phyloP scores from a whole-genome alignment of 2,888 invertebrate genomes.

The Laspeyria flexula region DNA sequence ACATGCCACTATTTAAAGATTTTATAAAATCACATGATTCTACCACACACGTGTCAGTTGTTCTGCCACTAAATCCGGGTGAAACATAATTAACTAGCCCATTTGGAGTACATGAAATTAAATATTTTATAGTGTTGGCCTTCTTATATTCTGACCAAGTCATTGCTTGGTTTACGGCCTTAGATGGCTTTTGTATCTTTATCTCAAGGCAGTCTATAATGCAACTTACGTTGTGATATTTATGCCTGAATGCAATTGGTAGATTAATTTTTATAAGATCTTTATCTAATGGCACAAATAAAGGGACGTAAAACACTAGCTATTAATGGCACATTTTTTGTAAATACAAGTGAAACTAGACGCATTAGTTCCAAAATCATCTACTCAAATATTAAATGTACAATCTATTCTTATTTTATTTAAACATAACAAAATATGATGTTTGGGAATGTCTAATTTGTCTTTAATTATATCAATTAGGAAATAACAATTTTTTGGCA shows the following conservation, averaged over 20 bases:
- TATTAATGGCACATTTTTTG: too few relatives aligned
- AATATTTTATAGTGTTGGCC: constrained; percentile 45
- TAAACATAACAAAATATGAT: too few relatives aligned
- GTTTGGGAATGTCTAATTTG: too few relatives aligned
- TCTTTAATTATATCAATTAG: too few relatives aligned
- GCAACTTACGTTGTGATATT: constrained; percentile 44
- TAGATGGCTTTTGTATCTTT: constrained; percentile 57
- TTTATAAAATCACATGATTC: constrained; percentile 16
- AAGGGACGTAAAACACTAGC: too few relatives aligned
- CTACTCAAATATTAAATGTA: too few relatives aligned
- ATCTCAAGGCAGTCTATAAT: constrained; percentile 63
- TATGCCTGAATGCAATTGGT: constrained; percentile 46
- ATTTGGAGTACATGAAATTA: constrained; percentile 46
- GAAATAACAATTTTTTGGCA: too few relatives aligned
- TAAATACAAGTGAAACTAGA: too few relatives aligned
- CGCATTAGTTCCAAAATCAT: too few relatives aligned
- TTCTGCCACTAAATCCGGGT: constrained; percentile 39
- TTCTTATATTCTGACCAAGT: constrained; percentile 60
- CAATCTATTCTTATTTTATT: too few relatives aligned
- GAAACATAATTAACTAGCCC: constrained; percentile 46
- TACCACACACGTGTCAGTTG: constrained; percentile 22
- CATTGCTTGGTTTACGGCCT: constrained; percentile 51
- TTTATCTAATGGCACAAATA: too few relatives aligned
- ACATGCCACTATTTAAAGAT: constrained; percentile 1
- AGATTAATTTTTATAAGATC: constrained; percentile 35